Base-by-base conservation (phyloP, 2,888 invertebrate species). In the Neoascia interrupta region DNA sequence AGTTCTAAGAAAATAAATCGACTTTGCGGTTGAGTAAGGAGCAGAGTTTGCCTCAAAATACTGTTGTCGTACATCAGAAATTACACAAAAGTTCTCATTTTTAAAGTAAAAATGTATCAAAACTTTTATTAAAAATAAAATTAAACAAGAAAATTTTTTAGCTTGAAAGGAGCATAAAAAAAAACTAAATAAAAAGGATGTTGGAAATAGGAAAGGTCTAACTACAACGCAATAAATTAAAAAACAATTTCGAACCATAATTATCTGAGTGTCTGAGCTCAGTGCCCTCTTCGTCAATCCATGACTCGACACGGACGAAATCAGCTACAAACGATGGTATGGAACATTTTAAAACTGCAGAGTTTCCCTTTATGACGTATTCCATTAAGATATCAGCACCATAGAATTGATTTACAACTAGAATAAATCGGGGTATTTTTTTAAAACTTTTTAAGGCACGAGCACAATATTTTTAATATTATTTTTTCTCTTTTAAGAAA, bases 321-420 rank as follows among this genome's bases (percentile, higher is more conserved):
- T 94, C 94, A 66, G 93, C 92, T 61, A 94, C 93, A 88, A 93
- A 94, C 82, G 93, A 93, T 5, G 94, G 94, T 81, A 94, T 93
- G 82, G 92, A 93, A 89, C 94, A 94, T 86, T 93, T 94, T 69
- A 94, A 87, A 53, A 94, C 91, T 0, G 92, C 94, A 43, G 93
- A 92, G 89, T 94, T 94, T 75, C 93, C 93, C 63, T 92, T 90
- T 83, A 94, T 94, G 53, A 94, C 93, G 87, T 93, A 93, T 86
- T 94, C 93, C 83, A 92, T 93, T 84, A 93, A 88, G 83, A 93
- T 92, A 88, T 93, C 93, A 45, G 93, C 92, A 84, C 92, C 92
- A 87, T 93, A 94, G 85, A 90, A 91, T 87, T 94, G 93, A 87
- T 92, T 92, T 49, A 93, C 93, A 84, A 93, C 94, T 94, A 89